These are phyloP conservation scores for Notiomystis cincta DNA, from an alignment of 2,113 vertebrate species.

Conservation along the genomic window DNA sequence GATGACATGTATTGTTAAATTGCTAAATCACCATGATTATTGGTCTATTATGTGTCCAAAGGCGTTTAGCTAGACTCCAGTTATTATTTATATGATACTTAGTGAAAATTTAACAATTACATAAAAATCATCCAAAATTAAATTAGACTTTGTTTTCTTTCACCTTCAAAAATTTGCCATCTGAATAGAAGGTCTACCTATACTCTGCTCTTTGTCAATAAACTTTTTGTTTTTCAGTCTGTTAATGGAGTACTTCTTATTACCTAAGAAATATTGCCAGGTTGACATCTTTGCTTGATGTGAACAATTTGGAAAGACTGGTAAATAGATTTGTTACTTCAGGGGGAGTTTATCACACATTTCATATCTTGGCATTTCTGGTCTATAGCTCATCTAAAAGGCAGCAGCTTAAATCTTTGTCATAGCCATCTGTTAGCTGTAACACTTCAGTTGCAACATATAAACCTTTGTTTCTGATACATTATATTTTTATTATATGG, in stretches of 20 bases:
- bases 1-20: neutral
- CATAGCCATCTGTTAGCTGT: neutral
- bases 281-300: neutral
- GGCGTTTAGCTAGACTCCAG: neutral
- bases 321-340: conserved; percentile 18
- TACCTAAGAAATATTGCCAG: neutral
- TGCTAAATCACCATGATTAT: neutral
- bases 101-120: neutral
- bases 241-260: neutral
- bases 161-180: neutral
- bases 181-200: neutral
- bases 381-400: neutral
- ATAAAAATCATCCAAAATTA: neutral
- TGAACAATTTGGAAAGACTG: neutral
- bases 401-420: neutral
- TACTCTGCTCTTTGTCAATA: neutral
- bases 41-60: neutral
- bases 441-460: neutral
- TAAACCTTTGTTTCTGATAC: neutral
- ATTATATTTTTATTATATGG: neutral
- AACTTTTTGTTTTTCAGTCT: neutral
- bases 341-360: neutral
- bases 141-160: neutral
- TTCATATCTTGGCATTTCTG: neutral
- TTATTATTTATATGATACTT: neutral